Conservation (phyloP, 1,140 invertebrate species). For the Acromyrmex heyeri region DNA sequence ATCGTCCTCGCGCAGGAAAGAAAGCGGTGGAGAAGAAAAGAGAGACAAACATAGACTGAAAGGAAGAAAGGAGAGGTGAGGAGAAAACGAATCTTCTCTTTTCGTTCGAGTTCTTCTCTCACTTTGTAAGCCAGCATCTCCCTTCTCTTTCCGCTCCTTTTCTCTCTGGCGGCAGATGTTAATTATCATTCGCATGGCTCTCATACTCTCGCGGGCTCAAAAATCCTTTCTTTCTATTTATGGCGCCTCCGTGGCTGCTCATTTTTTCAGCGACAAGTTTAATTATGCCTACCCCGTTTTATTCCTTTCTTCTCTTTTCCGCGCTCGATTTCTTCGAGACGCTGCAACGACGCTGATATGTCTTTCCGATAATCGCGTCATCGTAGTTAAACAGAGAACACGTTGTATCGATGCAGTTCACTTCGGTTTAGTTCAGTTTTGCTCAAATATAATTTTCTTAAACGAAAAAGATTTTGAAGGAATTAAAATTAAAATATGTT, state of each 20-base stretch:
- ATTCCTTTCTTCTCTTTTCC: slow-evolving; percentile 11
- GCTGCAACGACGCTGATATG: neutral
- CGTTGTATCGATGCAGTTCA: neutral
- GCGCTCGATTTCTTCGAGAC: slow-evolving; percentile 23
- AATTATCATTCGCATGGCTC: slow-evolving; percentile 71
- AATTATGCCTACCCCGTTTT: slow-evolving; percentile 72
- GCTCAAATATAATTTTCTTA: neutral
- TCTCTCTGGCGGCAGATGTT: slow-evolving; percentile 69
- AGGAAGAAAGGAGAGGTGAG: neutral
- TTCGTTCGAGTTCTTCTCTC: slow-evolving; percentile 16
- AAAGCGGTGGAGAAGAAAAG: neutral
- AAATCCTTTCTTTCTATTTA: slow-evolving; percentile 54
- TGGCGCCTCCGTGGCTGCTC: slow-evolving; percentile 69
- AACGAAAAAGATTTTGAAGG: neutral
- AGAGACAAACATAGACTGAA: neutral
- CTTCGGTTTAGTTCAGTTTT: neutral
- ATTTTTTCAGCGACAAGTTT: slow-evolving; percentile 77
- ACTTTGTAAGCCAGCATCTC: neutral
- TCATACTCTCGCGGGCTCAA: slow-evolving; percentile 43
- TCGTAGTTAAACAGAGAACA: slow-evolving; percentile 1
- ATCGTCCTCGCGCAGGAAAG: neutral
- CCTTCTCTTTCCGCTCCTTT: neutral
- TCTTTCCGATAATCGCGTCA: slow-evolving; percentile 32
- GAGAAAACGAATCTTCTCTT: slow-evolving; percentile 30
- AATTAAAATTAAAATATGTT: neutral